Percentiles rank a stretch among this genome's conserved stretches.
These are phyloP conservation scores for Lithophane leautieri DNA, from an alignment of 2,888 invertebrate genomes.

Conservation along the genomic window DNA sequence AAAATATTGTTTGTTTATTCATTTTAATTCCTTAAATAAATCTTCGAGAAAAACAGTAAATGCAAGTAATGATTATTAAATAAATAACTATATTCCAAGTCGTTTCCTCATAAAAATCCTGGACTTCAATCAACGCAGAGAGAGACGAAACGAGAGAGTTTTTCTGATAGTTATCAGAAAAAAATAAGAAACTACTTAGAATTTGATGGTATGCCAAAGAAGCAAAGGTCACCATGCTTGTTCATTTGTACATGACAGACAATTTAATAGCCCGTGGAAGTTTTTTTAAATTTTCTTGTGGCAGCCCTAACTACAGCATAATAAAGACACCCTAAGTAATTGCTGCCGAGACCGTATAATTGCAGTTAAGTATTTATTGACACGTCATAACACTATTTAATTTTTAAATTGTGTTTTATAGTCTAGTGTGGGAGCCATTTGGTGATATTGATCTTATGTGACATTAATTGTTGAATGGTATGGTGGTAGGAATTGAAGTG, in stretches of 20 bases:
- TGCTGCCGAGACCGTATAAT: slow-evolving; percentile 78
- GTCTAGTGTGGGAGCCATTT: slow-evolving; percentile 48
- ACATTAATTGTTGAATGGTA: not conserved
- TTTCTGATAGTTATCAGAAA: not conserved
- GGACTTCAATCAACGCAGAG: slow-evolving; percentile 26
- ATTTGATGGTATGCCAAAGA: slow-evolving; percentile 11
- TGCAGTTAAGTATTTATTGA: slow-evolving; percentile 81
- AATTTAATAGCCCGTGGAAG: not conserved
- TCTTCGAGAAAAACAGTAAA: not conserved
- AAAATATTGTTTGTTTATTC: not conserved
- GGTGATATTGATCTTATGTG: slow-evolving; percentile 43
- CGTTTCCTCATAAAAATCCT: not conserved
- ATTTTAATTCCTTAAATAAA: not conserved
- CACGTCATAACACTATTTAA: slow-evolving; percentile 76
- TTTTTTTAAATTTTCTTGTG: not conserved
- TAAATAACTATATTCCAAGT: not conserved
- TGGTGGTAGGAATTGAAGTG: not conserved
- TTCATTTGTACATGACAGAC: slow-evolving; percentile 1
- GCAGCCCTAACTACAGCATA: slow-evolving; percentile 59
- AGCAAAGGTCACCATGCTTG: slow-evolving; percentile 9
- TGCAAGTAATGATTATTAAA: not conserved
- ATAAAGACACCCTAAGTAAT: slow-evolving; percentile 71
- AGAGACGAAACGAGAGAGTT: no score
- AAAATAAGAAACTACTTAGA: not conserved
- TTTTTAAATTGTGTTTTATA: slow-evolving; percentile 62